Percentiles rank a stretch among this genome's conserved stretches.
phyloP scores from a whole-genome alignment of 2,113 vertebrate genomes.

The Grammomys surdaster region DNA sequence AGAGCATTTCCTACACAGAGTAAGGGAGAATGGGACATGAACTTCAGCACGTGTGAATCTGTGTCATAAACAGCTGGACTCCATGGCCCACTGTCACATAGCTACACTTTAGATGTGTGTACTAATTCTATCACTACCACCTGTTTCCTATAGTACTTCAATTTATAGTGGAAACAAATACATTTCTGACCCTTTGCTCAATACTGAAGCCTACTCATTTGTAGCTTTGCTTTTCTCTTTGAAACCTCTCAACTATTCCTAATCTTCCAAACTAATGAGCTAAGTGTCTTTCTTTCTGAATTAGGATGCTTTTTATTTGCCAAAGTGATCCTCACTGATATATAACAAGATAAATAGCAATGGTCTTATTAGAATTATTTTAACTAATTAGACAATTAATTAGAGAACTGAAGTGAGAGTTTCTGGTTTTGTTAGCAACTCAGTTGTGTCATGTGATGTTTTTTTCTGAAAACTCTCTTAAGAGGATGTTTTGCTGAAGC shows the following conservation, averaged over 20 bases:
- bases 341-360: not conserved
- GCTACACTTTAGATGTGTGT: not conserved
- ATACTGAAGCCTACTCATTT: not conserved
- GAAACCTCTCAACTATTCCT: not conserved
- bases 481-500: too few species aligned
- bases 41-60: not conserved
- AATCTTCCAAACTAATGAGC: not conserved
- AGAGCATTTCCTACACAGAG: not conserved
- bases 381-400: not conserved
- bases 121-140: not conserved
- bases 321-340: not conserved
- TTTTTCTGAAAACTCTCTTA: too few species aligned
- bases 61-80: not conserved
- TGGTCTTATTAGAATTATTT: not conserved
- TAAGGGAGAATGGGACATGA: not conserved
- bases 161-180: not conserved
- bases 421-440: too few species aligned
- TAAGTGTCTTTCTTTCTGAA: conserved; percentile 39
- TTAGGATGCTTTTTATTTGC: not conserved
- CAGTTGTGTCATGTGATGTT: too few species aligned
- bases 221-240: not conserved
- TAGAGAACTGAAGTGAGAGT: not conserved
- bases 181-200: not conserved
- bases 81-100: not conserved
- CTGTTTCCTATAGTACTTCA: not conserved